A percentile compares a stretch with the other conserved stretches of the same genome.
These are phyloP conservation scores for Gavialis gangeticus DNA, from an alignment of 2,113 vertebrate species.

Conservation along the genomic window DNA sequence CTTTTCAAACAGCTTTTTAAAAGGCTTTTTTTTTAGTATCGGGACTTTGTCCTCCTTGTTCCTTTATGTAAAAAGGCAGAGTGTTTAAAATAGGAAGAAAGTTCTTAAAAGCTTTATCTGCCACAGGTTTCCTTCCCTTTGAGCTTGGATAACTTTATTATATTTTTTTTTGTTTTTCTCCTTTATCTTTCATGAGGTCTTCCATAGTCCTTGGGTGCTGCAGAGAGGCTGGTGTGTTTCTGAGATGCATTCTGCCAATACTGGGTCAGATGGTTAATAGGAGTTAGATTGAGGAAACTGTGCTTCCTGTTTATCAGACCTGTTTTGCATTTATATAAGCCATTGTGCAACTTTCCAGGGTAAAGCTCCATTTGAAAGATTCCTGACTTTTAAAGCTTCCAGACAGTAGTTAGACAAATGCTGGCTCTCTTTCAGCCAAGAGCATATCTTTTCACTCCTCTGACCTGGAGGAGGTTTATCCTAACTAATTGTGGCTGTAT, in stretches of 20 bases:
- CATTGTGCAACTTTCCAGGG: conserved; percentile 51
- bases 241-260: conserved; percentile 50
- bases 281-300: conserved; percentile 51
- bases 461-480: background rate
- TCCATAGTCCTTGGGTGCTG: background rate
- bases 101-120: conserved; percentile 20
- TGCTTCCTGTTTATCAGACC: conserved; percentile 35
- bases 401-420: conserved; percentile 31
- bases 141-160: background rate
- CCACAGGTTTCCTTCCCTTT: conserved; percentile 5
- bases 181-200: conserved; percentile 23
- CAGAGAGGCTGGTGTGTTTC: conserved; percentile 23
- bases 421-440: conserved; percentile 38
- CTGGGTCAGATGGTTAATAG: conserved; percentile 71
- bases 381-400: conserved; percentile 29
- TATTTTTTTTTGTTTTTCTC: conserved; percentile 26
- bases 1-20: conserved; percentile 70
- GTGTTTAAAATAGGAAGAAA: conserved; percentile 45
- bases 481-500: conserved; percentile 27
- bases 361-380: conserved; percentile 61
- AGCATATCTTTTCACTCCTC: conserved; percentile 23
- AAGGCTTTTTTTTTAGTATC: conserved; percentile 23
- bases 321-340: conserved; percentile 77
- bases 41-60: conserved; percentile 60
- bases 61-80: conserved; percentile 51